Percentiles rank a stretch among this genome's conserved stretches.
Conservation (phyloP, 2,888 invertebrate species). For the Plebejus argus region DNA sequence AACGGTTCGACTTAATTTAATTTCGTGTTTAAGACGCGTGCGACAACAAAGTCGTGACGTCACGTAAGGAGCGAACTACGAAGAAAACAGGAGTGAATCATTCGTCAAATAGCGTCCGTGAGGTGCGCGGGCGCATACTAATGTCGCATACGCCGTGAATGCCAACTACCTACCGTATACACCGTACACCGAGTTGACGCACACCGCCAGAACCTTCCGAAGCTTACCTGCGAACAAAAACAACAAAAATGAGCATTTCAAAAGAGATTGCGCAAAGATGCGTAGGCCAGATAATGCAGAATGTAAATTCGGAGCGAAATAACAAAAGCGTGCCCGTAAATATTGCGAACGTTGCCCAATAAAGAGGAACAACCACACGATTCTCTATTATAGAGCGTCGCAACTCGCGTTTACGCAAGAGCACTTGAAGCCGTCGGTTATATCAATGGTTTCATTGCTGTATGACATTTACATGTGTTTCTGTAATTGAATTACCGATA, state of each 20-base stretch:
- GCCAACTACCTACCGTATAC: conserved; percentile 61
- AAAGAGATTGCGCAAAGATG: conserved; percentile 25
- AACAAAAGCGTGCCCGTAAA: conserved; percentile 46
- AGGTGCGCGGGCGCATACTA: conserved; percentile 75
- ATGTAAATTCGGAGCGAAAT: conserved; percentile 34
- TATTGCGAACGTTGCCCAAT: conserved; percentile 43
- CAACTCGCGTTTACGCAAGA: conserved; percentile 51
- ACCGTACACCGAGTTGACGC: conserved; percentile 48
- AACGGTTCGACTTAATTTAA: conserved; percentile 33
- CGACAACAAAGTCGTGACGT: conserved; percentile 74
- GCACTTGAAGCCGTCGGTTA: conserved; percentile 42
- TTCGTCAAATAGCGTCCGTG: conserved; percentile 68
- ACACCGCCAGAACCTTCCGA: conserved; percentile 48
- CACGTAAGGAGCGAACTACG: conserved; percentile 59
- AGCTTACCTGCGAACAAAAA: conserved; percentile 58
- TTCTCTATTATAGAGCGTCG: conserved; percentile 44
- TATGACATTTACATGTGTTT: conserved; percentile 72
- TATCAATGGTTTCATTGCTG: conserved; percentile 53
- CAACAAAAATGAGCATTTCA: conserved; percentile 34
- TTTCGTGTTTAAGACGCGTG: conserved; percentile 55
- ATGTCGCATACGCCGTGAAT: conserved; percentile 63
- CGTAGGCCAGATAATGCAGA: conserved; percentile 24
- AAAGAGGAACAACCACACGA: conserved; percentile 46
- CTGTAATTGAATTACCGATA: conserved; percentile 68
- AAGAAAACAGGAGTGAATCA: conserved; percentile 71